Evolutionary conservation across 2,888 invertebrate species (phyloP), one percentile per base, ranked within the genome.

Genomic region (Agrenia bidenticulata): DNA sequence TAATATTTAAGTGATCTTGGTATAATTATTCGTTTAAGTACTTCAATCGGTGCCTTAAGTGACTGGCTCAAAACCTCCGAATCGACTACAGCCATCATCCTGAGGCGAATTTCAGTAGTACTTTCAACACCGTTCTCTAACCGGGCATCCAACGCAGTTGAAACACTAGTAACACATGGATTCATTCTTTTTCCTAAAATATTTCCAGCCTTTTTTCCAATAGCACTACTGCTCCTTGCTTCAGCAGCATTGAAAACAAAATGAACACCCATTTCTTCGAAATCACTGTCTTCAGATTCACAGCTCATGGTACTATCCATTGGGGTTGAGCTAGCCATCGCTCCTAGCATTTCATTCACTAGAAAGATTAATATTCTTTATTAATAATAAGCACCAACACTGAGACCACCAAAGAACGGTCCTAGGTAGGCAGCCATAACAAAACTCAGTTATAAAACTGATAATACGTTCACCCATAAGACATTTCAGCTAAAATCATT

Each of bases 201-300:
- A 24, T 23, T 51, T 7, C 23, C 7, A 4, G 21, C 9, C 15
- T 51, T 51, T 23, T 51, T 51, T 51, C 21, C 51, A 19, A 4
- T 45, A 4, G 17, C n/a, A 45, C 17, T n/a, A 51, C 51, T 51
- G 23, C 23, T 51, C 49, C 39, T 19, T 9, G 24, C 9, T 15
- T 51, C 51, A 19, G 7, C 24, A 59, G 19, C 55, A 49, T 23
- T 58, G n/a, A 63, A 57, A 63, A 41, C 67, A 59, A 65, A 66
- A 66, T 67, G 61, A 42, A 69, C 87, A 71, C 89, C 89, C 0
- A 89, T 86, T 74, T 90, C 90, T 77, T 91, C 91, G 1, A 89
- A 83, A 76, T 91, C 91, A 0, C 89, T 89, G 77, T 91, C 91
- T 69, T 91, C 91, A 0, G 89, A 89, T 78, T 91, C 91, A 39